phyloP scores from a whole-genome alignment of 2,888 invertebrate genomes.

The Catonia carolina region DNA sequence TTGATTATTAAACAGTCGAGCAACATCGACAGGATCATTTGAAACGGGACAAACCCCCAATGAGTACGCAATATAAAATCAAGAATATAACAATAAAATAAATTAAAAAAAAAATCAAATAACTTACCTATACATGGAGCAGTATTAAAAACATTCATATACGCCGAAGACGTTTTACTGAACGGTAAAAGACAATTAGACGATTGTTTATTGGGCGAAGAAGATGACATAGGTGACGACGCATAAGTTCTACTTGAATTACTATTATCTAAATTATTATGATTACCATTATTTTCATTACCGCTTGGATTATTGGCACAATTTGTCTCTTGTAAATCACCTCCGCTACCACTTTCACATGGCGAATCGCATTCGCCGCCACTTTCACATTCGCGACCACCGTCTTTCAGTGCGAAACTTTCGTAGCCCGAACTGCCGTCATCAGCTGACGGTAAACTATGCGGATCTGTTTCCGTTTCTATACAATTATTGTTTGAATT shows the following conservation, averaged over 20 bases:
- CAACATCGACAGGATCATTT: too few species aligned
- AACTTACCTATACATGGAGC: slow-evolving; percentile 34
- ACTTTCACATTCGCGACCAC: slow-evolving; percentile 29
- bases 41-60: too few species aligned
- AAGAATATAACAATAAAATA: too few species aligned
- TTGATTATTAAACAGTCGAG: too few species aligned
- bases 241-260: slow-evolving; percentile 17
- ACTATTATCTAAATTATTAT: slow-evolving; percentile 13
- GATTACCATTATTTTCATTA: slow-evolving; percentile 4
- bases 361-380: slow-evolving; percentile 32
- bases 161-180: slow-evolving; percentile 3
- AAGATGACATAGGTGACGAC: not conserved
- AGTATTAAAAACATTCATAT: slow-evolving; percentile 27
- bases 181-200: not conserved
- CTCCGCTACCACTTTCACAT: slow-evolving; percentile 21
- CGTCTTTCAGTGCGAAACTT: slow-evolving; percentile 46
- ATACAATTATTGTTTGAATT: slow-evolving; percentile 1
- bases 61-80: too few species aligned
- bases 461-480: slow-evolving; percentile 34
- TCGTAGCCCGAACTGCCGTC: slow-evolving; percentile 73
- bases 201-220: not conserved
- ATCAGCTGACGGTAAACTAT: slow-evolving; percentile 57
- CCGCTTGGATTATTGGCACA: not conserved
- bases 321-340: not conserved
- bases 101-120: not conserved